Conservation (phyloP, 2,888 invertebrate genomes). For the Lissocephala sabroskyi region DNA sequence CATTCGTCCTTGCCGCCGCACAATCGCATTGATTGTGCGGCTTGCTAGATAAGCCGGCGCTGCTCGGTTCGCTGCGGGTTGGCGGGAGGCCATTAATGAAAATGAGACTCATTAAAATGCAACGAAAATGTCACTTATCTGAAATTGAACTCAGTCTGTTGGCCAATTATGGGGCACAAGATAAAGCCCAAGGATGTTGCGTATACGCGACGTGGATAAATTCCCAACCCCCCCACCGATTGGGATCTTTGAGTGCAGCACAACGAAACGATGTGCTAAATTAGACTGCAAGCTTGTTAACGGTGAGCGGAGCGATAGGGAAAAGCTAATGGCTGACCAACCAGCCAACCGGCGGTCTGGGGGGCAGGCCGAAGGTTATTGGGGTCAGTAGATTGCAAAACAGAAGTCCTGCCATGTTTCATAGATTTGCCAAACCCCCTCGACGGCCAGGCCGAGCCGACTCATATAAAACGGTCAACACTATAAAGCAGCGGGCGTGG, state of each 20-base stretch:
- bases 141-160: conserved; percentile 50
- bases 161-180: conserved; percentile 28
- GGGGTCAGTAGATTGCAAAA: conserved; percentile 44
- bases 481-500: too few relatives aligned
- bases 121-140: conserved; percentile 65
- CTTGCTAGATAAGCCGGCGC: conserved; percentile 1
- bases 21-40: not conserved
- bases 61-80: conserved; percentile 1
- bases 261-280: conserved; percentile 35
- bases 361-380: conserved; percentile 7
- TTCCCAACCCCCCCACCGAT: conserved; percentile 28
- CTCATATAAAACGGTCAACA: too few relatives aligned
- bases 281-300: conserved; percentile 60
- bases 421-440: not conserved
- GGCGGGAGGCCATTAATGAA: conserved; percentile 28
- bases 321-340: too few relatives aligned
- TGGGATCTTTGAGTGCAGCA: conserved; percentile 15
- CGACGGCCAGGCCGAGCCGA: not conserved
- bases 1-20: not conserved
- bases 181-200: conserved; percentile 19
- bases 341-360: too few relatives aligned
- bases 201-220: conserved; percentile 32
- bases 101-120: conserved; percentile 64
- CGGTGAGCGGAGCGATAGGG: conserved; percentile 22
- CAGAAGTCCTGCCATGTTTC: not conserved